These are phyloP conservation scores for Chloroceryle inda DNA, from an alignment of 2,797 vertebrate genomes.

Conservation along the genomic window DNA sequence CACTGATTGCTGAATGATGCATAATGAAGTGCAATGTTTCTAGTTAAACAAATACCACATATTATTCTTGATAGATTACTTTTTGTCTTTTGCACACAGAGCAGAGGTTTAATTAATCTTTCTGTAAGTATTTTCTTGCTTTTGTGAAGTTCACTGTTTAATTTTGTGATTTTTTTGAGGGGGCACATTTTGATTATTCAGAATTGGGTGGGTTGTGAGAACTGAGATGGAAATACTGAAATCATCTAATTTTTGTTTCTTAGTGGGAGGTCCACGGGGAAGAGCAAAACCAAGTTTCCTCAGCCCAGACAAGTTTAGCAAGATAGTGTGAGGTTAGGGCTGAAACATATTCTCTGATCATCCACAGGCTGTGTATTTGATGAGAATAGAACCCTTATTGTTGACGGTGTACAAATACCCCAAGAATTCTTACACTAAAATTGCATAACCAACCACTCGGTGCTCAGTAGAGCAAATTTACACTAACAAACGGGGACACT, in stretches of 20 bases:
- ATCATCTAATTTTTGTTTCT: conserved; percentile 3
- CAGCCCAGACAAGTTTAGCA: conserved; percentile 47
- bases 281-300: conserved; percentile 17
- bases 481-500: not conserved
- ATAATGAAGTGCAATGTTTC: not conserved
- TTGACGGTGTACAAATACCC: not conserved
- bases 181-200: not conserved
- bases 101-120: not conserved
- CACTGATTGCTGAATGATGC: not conserved
- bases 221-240: conserved; percentile 21
- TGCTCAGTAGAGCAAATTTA: not conserved
- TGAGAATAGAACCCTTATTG: conserved; percentile 37
- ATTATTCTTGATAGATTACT: not conserved
- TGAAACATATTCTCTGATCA: conserved; percentile 1
- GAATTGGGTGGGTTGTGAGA: not conserved
- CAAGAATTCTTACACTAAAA: not conserved
- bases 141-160: not conserved
- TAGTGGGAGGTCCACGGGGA: conserved; percentile 22
- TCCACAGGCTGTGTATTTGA: conserved; percentile 13
- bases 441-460: not conserved
- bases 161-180: not conserved
- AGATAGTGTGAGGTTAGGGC: not conserved
- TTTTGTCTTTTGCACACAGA: not conserved
- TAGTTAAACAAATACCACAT: not conserved
- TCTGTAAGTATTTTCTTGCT: not conserved